A percentile compares a stretch with the other conserved stretches of the same genome.
Conservation (phyloP, 2,113 vertebrate species). For the Thamnophis sirtalis region DNA sequence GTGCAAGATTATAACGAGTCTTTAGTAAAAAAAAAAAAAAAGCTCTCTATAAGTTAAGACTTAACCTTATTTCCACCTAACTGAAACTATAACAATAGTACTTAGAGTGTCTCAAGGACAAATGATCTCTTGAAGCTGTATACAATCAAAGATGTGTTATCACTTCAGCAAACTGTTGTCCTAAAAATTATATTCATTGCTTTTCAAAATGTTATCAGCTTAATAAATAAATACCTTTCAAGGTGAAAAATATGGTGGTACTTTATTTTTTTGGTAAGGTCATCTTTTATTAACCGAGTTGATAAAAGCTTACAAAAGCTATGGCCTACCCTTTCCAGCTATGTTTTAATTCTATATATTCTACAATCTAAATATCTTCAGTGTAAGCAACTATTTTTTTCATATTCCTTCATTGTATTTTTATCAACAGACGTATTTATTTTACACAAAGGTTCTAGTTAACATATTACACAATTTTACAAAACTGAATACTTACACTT, state of each 20-base stretch:
- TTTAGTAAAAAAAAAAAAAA: constrained; percentile 48
- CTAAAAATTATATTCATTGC: constrained; percentile 92
- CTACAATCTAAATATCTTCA: constrained; percentile 41
- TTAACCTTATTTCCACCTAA: constrained; percentile 74
- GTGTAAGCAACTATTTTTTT: constrained; percentile 38
- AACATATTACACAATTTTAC: constrained; percentile 27
- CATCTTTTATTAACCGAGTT: constrained; percentile 72
- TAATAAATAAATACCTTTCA: constrained; percentile 86
- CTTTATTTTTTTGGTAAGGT: constrained; percentile 71
- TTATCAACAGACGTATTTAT: constrained; percentile 29
- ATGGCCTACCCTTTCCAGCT: constrained; percentile 44
- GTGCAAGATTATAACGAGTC: constrained; percentile 56
- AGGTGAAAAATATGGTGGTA: constrained; percentile 70
- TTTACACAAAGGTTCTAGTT: constrained; percentile 38
- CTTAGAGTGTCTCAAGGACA: constrained; percentile 77
- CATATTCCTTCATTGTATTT: constrained; percentile 38
- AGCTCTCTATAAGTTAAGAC: constrained; percentile 60
- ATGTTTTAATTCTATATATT: constrained; percentile 51
- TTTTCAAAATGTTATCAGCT: constrained; percentile 89
- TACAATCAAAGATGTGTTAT: constrained; percentile 76
- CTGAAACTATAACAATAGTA: constrained; percentile 70
- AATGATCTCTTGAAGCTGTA: constrained; percentile 72
- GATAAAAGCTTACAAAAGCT: constrained; percentile 73
- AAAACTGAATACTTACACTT: constrained; percentile 20
- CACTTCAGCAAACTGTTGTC: constrained; percentile 76